Base-by-base conservation (phyloP, 1,140 invertebrate genomes). In the Drosophila serrata region DNA sequence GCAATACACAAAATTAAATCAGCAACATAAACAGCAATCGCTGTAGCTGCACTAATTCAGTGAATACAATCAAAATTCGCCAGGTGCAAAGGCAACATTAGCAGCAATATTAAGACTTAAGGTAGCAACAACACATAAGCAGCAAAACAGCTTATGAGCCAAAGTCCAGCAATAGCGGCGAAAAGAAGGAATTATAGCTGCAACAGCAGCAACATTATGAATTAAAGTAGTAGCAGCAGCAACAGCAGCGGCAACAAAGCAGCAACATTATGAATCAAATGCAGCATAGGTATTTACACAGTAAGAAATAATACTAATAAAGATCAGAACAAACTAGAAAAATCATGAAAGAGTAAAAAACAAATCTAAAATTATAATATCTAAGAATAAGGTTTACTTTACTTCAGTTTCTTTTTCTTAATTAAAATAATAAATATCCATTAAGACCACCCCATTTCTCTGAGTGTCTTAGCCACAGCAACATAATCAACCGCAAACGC, bases 221-320 rank as follows among this genome's bases (percentile, higher is more conserved):
- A 62, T 62, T 62, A 51, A 61, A 53, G 59, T 51, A 48, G 57
- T 27, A 58, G 13, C 24, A 22, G 19, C 27, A 58, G 27, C 24
- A 46, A 19, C 17, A 31, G 43, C 19, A 33, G 40, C 27, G 13
- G 57, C 37, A 43, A 57, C 61, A 64, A 61, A 35, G 57, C 29
- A 61, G 61, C 56, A 64, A 61, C 15, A 64, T 61, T 64, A 65
- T 65, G 62, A 65, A 62, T 65, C 58, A 62, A 65, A 65, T 22
- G 40, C 57, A 65, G n/a, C 22, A 62, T 6, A n/a, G 42, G 60
- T 60, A 43, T 62, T 7, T 65, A 27, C 57, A 65, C 57, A 7
- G 29, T 1, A 12, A 61, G 7, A 33, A 48, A 48, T 17, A 29
- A 6, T 11, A 48, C 13, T 3, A 29, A 48, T 0, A 3, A 4